Percentiles rank a stretch among this genome's conserved stretches.
phyloP scores from a whole-genome alignment of 2,113 vertebrate species.

The Cinclus mexicanus region DNA sequence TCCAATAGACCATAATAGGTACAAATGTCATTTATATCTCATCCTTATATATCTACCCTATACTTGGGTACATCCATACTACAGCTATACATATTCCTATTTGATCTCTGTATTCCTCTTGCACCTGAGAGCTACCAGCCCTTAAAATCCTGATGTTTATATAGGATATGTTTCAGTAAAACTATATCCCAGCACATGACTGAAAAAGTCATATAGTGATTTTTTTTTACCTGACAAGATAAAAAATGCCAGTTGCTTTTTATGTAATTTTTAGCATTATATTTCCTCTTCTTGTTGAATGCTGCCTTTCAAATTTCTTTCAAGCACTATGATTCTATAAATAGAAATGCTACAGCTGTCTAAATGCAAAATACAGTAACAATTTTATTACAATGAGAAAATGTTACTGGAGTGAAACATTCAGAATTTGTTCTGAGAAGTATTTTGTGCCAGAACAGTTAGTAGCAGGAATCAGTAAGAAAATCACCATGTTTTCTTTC shows the following conservation, averaged over 20 bases:
- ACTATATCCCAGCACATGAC: not conserved
- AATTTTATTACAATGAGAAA: not conserved
- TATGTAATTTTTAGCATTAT: not conserved
- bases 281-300: not conserved
- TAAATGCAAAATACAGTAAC: not conserved
- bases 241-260: not conserved
- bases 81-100: not conserved
- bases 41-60: not conserved
- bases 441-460: not conserved
- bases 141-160: not conserved
- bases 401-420: not conserved
- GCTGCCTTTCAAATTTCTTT: not conserved
- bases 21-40: not conserved
- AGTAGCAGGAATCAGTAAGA: not conserved
- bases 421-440: not conserved
- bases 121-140: not conserved
- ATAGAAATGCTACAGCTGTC: not conserved
- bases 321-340: not conserved
- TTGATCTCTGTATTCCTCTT: not conserved
- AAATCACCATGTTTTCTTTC: conserved; percentile 19
- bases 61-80: not conserved
- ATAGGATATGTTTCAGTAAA: not conserved
- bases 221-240: not conserved
- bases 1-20: not conserved
- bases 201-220: not conserved